Evolutionary conservation across 2,888 invertebrate genomes (phyloP).

Genomic region (Pyrrhosoma nymphula): DNA sequence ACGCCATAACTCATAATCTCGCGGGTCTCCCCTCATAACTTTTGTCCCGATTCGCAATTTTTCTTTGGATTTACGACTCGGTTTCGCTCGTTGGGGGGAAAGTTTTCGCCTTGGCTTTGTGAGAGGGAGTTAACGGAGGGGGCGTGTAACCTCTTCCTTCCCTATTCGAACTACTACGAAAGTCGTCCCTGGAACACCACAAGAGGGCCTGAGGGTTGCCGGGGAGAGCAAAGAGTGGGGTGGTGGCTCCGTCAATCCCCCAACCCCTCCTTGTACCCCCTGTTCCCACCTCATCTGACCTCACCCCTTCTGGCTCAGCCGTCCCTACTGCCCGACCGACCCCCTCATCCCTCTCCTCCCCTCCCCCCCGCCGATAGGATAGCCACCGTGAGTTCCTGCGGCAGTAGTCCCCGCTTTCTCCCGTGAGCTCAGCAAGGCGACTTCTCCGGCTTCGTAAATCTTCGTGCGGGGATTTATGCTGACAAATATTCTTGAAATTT

Average conservation of each 20-base stretch:
- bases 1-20: constrained; percentile 36
- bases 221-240: not conserved
- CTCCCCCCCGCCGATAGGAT: not conserved
- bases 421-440: not conserved
- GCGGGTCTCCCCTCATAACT: constrained; percentile 11
- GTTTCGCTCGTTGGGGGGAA: not conserved
- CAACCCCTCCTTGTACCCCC: not conserved
- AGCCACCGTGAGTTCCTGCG: not conserved
- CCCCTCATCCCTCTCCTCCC: not conserved
- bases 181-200: not conserved
- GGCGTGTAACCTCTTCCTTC: not conserved
- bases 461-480: not conserved
- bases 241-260: not conserved
- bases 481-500: constrained; percentile 11
- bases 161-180: not conserved
- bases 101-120: not conserved
- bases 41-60: constrained; percentile 36
- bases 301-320: not conserved
- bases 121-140: not conserved
- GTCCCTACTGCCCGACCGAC: not conserved
- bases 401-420: not conserved
- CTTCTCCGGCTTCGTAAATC: not conserved
- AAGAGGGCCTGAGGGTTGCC: not conserved
- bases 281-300: not conserved
- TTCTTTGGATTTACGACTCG: constrained; percentile 35